Evolutionary conservation across 1,140 invertebrate species (phyloP).

Genomic region (Arctopsyche grandis): DNA sequence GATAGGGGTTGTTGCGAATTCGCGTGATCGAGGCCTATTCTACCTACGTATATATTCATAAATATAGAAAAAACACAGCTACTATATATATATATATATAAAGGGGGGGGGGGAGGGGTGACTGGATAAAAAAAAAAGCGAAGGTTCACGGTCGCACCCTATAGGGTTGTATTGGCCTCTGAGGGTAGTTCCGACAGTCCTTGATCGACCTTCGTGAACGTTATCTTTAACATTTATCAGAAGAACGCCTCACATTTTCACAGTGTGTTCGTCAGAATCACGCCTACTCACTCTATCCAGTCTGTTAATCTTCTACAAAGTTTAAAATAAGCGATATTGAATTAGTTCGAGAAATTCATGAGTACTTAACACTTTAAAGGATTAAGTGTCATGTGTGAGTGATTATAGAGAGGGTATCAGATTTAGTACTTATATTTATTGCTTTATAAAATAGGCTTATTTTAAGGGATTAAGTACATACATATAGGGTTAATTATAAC

Average conservation of each 20-base stretch:
- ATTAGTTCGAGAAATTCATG: too few relatives aligned
- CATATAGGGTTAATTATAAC: too few relatives aligned
- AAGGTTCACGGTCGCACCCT: conserved; percentile 18
- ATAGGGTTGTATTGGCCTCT: neutral
- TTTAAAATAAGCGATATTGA: too few relatives aligned
- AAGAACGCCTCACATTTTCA: neutral
- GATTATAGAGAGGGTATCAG: too few relatives aligned
- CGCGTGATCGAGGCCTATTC: conserved; percentile 14
- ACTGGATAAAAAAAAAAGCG: neutral
- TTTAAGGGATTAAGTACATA: too few relatives aligned
- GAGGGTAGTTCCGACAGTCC: neutral
- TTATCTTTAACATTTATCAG: neutral
- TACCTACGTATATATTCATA: neutral
- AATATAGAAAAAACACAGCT: neutral
- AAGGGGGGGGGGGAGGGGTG: too few relatives aligned
- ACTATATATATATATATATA: too few relatives aligned
- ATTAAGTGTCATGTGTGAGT: too few relatives aligned
- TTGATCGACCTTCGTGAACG: neutral
- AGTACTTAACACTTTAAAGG: too few relatives aligned
- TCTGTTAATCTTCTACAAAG: too few relatives aligned
- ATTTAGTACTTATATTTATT: too few relatives aligned
- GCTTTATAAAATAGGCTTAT: too few relatives aligned
- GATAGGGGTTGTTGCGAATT: neutral
- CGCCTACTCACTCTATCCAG: neutral
- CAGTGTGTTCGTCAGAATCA: neutral